Evolutionary conservation across 2,888 invertebrate genomes (phyloP), one percentile per base, ranked within the genome.

Genomic region (Amblyjoppa proteus): DNA sequence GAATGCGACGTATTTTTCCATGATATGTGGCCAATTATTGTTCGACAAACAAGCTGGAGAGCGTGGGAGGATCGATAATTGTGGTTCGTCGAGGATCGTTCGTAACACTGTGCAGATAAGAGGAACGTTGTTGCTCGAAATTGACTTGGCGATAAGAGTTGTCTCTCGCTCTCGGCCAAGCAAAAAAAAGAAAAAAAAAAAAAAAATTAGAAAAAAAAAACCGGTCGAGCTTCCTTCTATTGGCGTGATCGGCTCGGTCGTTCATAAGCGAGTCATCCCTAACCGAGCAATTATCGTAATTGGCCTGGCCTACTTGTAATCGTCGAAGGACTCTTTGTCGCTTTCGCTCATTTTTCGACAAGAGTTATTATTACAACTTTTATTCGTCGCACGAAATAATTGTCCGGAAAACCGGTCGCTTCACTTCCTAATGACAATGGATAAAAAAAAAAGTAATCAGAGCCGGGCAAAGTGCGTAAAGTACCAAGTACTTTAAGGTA

Each of bases 241-340:
- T 76, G 83, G 69, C 79, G 68, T 78, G 81, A 88, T 87, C 87
- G 87, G 83, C 85, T 84, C 82, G 70, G 49, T 56, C 64, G 28
- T 41, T 70, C 76, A 78, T 86, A 64, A 56, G 34, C 68, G 78
- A 77, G 78, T 66, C 66, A 82, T 85, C 75, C 69, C 78, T 79
- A 70, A 66, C 69, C 80, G 71, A 69, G 61, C 66, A 84, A 87
- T 88, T 88, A 88, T 84, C 84, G 84, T 84, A 86, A 88, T 86
- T 87, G 80, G 71, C 70, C 84, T 81, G 86, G 85, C 84, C 87
- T 86, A 88, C 86, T 87, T 87, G 68, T 69, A 58, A 76, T 83
- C 84, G 66, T 85, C 82, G 56, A 66, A 45, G 16, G 9, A 70
- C 70, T 38, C 68, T 68, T 70, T 31, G 20, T 49, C 38, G 25